These are phyloP conservation scores for Australoheros facetus DNA, from an alignment of 2,797 vertebrate species.

Conservation along the genomic window DNA sequence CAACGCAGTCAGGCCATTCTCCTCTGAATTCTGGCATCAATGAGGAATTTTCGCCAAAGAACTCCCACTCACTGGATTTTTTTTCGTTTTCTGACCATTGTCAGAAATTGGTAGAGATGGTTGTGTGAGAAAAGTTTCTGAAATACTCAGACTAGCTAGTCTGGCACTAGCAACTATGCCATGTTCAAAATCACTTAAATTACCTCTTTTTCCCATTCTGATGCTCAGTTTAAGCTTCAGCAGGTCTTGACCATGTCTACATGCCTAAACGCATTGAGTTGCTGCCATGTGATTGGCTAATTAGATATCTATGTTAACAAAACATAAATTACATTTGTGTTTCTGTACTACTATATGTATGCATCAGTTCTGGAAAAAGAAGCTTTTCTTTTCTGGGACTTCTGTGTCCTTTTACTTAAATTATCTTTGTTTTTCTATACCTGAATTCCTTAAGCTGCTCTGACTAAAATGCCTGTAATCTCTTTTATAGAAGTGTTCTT, in stretches of 20 bases:
- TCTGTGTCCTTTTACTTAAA: not conserved
- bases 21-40: not conserved
- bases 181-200: not conserved
- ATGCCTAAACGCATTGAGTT: not conserved
- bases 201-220: not conserved
- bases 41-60: not conserved
- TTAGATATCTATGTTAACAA: not conserved
- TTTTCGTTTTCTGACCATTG: not conserved
- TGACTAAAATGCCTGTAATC: not conserved
- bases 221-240: not conserved
- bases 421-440: slow-evolving; percentile 33
- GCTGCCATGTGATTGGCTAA: not conserved
- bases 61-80: not conserved
- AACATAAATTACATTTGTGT: not conserved
- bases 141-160: not conserved
- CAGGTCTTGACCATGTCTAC: not conserved
- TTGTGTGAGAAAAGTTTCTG: not conserved
- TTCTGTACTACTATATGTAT: not conserved
- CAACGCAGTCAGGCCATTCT: not conserved
- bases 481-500: slow-evolving; percentile 19
- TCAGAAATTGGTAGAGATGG: not conserved
- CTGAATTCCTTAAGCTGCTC: slow-evolving; percentile 45
- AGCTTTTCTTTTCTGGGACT: not conserved
- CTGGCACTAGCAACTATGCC: not conserved
- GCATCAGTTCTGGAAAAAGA: not conserved